Evolutionary conservation across 2,113 vertebrate genomes (phyloP).

Genomic region (Nyctibius bracteatus): DNA sequence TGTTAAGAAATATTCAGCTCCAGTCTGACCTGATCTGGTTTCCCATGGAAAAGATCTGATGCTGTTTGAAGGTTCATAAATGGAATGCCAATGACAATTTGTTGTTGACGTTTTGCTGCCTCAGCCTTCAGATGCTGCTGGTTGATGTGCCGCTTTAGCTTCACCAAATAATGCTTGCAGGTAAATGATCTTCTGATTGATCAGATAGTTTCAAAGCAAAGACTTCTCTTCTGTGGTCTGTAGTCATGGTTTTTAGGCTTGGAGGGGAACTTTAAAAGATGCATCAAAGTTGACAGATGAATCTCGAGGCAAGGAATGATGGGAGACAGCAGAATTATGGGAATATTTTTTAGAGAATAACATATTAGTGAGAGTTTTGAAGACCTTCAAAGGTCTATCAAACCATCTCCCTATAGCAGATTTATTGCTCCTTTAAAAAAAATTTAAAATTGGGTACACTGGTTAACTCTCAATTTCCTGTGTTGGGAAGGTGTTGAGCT

Average conservation of each 20-base stretch:
- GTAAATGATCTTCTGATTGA: conserved; percentile 90
- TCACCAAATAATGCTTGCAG: conserved; percentile 86
- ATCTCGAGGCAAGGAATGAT: conserved; percentile 82
- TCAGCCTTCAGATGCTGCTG: conserved; percentile 80
- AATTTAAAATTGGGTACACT: conserved; percentile 46
- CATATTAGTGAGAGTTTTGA: conserved; percentile 75
- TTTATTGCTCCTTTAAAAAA: conserved; percentile 63
- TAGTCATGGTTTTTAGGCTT: conserved; percentile 79
- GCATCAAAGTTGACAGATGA: conserved; percentile 91
- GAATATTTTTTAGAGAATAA: conserved; percentile 81
- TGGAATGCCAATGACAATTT: conserved; percentile 96
- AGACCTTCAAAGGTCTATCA: conserved; percentile 78
- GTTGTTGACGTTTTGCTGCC: conserved; percentile 82
- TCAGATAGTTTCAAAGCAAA: conserved; percentile 83
- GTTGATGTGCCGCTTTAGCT: conserved; percentile 80
- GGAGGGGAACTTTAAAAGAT: conserved; percentile 84
- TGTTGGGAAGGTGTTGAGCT: conserved; percentile 39
- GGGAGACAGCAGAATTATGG: conserved; percentile 81
- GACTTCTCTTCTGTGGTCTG: conserved; percentile 75
- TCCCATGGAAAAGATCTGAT: conserved; percentile 87
- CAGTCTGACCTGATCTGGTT: conserved; percentile 86
- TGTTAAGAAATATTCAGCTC: conserved; percentile 86
- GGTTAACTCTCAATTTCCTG: conserved; percentile 70
- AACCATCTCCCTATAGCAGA: conserved; percentile 66
- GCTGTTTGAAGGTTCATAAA: conserved; percentile 93